These are phyloP conservation scores for Phyllostomus discolor DNA, from an alignment of 2,113 vertebrate species.

Conservation along the genomic window DNA sequence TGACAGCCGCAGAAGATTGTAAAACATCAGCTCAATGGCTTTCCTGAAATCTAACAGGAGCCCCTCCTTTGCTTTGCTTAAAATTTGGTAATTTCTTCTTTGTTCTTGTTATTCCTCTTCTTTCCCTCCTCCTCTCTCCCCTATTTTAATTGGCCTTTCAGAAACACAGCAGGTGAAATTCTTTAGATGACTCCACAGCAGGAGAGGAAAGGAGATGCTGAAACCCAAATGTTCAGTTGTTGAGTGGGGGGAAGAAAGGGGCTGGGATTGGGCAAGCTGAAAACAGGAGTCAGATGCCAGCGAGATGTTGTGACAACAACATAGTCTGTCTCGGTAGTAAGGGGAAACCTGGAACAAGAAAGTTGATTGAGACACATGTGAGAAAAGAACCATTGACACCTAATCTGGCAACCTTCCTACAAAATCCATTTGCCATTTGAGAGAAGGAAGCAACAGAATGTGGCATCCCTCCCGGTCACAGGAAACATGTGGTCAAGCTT, in stretches of 20 bases:
- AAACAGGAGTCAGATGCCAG: neutral
- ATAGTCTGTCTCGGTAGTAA: neutral
- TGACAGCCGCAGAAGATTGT: neutral
- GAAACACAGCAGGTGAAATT: slow-evolving; percentile 53
- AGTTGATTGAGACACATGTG: neutral
- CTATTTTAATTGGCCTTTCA: slow-evolving; percentile 19
- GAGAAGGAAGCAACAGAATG: neutral
- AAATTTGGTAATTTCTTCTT: slow-evolving; percentile 33
- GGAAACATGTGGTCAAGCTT: neutral
- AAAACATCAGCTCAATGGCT: neutral
- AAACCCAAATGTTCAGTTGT: slow-evolving; percentile 20
- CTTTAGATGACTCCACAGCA: slow-evolving; percentile 31
- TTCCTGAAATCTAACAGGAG: neutral
- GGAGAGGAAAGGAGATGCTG: neutral
- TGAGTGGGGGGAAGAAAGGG: neutral
- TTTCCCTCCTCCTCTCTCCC: neutral
- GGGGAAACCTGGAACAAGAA: neutral
- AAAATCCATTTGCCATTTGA: neutral
- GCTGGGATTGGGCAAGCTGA: neutral
- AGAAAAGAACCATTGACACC: neutral
- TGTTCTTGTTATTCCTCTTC: neutral
- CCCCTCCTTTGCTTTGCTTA: slow-evolving; percentile 7
- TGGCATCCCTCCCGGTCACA: neutral
- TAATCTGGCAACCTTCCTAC: neutral
- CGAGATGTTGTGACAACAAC: slow-evolving; percentile 4